Conservation (phyloP, 2,888 invertebrate species). For the Nemoura dubitans region DNA sequence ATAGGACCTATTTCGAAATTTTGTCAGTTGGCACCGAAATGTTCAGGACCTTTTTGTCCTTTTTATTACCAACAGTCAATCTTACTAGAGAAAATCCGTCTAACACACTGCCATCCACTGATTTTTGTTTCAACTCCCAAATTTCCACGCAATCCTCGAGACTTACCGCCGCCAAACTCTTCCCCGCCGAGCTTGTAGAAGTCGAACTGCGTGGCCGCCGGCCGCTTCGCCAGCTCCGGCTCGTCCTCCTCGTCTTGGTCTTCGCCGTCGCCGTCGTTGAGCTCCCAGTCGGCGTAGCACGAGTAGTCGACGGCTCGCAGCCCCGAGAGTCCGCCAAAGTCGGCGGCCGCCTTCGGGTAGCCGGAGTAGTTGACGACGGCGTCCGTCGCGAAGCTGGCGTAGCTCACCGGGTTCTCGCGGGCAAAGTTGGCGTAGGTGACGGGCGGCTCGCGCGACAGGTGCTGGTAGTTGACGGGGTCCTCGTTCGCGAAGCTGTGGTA, state of each 20-base stretch:
- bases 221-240: conserved; percentile 43
- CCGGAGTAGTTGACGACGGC: not conserved
- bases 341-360: not conserved
- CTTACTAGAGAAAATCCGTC: not conserved
- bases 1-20: no score
- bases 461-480: not conserved
- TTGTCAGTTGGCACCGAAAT: no score
- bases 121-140: no score
- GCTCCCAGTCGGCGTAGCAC: conserved; percentile 56
- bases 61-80: no score
- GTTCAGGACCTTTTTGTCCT: no score
- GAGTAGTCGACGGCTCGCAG: conserved; percentile 53
- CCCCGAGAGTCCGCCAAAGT: not conserved
- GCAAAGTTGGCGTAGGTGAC: not conserved
- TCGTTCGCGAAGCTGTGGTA: not conserved
- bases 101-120: no score
- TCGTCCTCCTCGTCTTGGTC: conserved; percentile 48
- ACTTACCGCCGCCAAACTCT: conserved; percentile 53
- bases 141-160: no score
- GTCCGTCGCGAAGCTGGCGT: not conserved
- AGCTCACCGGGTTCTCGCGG: not conserved
- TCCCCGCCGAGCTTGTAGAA: conserved; percentile 52
- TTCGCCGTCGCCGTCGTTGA: conserved; percentile 49
- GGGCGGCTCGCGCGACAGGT: not conserved
- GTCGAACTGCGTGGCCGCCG: conserved; percentile 44